Percentiles rank a stretch among this genome's conserved stretches.
phyloP scores from a whole-genome alignment of 2,113 vertebrate genomes.

The Dolichotis patagonum region DNA sequence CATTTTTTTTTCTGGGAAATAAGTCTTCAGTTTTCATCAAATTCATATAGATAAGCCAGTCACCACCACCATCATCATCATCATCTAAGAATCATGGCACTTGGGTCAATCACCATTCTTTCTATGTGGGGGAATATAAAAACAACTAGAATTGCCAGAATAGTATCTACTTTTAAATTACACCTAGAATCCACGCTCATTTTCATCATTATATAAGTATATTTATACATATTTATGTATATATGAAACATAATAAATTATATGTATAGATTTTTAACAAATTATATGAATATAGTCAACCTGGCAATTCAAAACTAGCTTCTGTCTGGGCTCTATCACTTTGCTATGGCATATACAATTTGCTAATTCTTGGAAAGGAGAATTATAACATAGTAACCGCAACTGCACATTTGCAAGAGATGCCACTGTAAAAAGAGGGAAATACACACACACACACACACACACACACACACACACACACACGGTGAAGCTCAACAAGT shows the following conservation, averaged over 20 bases:
- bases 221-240: neutral
- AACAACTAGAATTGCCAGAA: slow-evolving; percentile 7
- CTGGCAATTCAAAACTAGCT: slow-evolving; percentile 38
- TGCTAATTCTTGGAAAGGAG: neutral
- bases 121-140: neutral
- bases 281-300: neutral
- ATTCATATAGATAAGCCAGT: neutral
- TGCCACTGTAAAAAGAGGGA: neutral
- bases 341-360: neutral
- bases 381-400: neutral
- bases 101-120: neutral
- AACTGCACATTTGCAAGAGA: neutral
- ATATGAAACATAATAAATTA: neutral
- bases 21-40: slow-evolving; percentile 26
- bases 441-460: neutral
- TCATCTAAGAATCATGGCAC: neutral
- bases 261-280: slow-evolving; percentile 22
- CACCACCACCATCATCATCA: neutral
- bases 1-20: neutral
- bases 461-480: neutral
- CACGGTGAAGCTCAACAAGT: neutral
- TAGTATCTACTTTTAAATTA: neutral
- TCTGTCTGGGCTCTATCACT: neutral
- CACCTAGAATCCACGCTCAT: neutral
- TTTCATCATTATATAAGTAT: neutral